phyloP scores from a whole-genome alignment of 2,888 invertebrate species.

The Yponomeuta malinellus region DNA sequence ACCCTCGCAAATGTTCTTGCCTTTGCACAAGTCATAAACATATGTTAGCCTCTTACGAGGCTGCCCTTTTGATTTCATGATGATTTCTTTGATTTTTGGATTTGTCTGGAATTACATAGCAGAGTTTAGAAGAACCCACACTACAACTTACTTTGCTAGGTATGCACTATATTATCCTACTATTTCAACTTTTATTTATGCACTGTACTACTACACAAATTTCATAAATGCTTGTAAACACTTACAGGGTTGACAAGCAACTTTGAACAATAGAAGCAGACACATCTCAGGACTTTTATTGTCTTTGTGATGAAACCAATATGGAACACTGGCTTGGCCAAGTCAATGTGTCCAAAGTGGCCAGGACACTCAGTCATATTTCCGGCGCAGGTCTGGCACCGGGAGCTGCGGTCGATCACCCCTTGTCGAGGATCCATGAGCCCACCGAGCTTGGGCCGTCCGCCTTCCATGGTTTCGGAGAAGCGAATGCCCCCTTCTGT shows the following conservation, averaged over 20 bases:
- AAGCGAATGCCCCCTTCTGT: conserved; percentile 97
- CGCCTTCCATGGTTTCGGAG: conserved; percentile 99
- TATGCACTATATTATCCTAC: no score
- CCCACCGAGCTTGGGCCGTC: conserved; percentile 97
- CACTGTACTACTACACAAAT: no score
- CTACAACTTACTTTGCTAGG: no score
- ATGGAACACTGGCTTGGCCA: conserved; percentile 99
- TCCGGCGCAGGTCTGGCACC: conserved; percentile 97
- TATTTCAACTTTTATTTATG: no score
- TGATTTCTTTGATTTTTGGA: conserved; percentile 94
- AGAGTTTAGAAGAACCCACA: neutral
- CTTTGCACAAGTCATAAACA: conserved; percentile 98
- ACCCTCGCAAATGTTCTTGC: conserved; percentile 98
- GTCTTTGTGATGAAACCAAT: conserved; percentile 98
- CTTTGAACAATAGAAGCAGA: conserved; percentile 99
- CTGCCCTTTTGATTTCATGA: conserved; percentile 97
- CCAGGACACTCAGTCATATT: conserved; percentile 99
- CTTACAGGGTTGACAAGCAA: conserved; percentile 95
- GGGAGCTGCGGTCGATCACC: conserved; percentile 93
- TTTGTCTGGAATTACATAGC: conserved; percentile 78
- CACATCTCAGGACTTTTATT: conserved; percentile 97
- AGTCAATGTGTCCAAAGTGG: conserved; percentile 98
- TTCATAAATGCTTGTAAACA: conserved; percentile 28
- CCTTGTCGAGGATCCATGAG: conserved; percentile 99
- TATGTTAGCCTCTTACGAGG: conserved; percentile 95